Evolutionary conservation across 2,113 vertebrate species (phyloP).

Genomic region (Ceratotherium simum): DNA sequence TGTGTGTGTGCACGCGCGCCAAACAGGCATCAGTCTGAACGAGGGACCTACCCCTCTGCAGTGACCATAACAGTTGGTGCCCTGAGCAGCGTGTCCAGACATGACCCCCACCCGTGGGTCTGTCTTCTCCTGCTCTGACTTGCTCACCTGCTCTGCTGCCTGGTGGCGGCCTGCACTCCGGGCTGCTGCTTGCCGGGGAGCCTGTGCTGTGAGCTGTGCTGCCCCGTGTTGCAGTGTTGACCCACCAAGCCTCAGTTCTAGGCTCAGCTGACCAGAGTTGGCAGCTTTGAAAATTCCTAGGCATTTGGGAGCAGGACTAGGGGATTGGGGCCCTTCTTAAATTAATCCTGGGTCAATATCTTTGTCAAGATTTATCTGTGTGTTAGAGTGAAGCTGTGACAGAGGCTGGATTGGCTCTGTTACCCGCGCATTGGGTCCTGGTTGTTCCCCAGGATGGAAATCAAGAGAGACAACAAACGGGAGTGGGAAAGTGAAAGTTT

Average conservation of each 20-base stretch:
- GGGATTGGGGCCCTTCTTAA: not conserved
- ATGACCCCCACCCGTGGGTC: not conserved
- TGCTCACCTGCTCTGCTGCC: not conserved
- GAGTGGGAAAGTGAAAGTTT: too few relatives aligned
- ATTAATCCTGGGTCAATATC: not conserved
- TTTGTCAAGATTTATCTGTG: not conserved
- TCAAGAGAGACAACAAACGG: too few relatives aligned
- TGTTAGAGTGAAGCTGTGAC: not conserved
- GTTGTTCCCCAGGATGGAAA: too few relatives aligned
- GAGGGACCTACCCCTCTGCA: not conserved
- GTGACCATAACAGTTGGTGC: not conserved
- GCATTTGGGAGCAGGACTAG: not conserved
- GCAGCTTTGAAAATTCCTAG: not conserved
- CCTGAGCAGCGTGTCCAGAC: not conserved
- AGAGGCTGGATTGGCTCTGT: not conserved
- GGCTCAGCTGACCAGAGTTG: not conserved
- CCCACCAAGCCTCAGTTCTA: not conserved
- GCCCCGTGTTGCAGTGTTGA: not conserved
- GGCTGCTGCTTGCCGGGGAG: not conserved
- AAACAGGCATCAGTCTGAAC: not conserved
- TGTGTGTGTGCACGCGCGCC: not conserved
- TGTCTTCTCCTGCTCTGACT: not conserved
- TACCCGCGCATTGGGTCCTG: too few relatives aligned
- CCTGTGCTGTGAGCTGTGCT: not conserved
- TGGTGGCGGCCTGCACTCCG: not conserved